These are phyloP conservation scores for Agrochola macilenta DNA, from an alignment of 2,888 invertebrate species.

Conservation along the genomic window DNA sequence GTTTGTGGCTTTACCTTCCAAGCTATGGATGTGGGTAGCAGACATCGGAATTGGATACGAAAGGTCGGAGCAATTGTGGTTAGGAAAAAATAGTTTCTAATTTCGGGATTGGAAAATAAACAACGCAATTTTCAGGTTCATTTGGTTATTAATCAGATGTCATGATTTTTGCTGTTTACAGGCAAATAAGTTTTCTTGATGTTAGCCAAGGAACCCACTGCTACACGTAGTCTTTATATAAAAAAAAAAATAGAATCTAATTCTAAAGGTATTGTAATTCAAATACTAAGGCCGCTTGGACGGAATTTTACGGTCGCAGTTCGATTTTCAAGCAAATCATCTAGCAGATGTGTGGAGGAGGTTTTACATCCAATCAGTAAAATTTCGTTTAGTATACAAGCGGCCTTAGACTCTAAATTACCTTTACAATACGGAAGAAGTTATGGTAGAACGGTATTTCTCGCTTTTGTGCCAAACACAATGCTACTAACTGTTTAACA, in stretches of 20 bases:
- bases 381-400: background rate
- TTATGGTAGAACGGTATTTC: background rate
- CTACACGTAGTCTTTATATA: background rate
- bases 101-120: conserved; percentile 30
- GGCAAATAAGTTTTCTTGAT: background rate
- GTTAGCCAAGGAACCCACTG: background rate
- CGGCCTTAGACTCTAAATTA: background rate
- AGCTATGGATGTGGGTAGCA: conserved; percentile 38
- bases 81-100: conserved; percentile 40
- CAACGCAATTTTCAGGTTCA: conserved; percentile 14
- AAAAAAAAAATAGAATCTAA: background rate
- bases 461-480: background rate
- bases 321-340: background rate
- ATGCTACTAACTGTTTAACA: background rate
- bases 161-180: background rate
- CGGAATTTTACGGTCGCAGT: background rate
- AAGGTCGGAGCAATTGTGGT: conserved; percentile 59
- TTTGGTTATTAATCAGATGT: background rate
- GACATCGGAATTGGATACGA: conserved; percentile 53
- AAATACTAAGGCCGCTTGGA: too few relatives aligned
- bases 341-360: background rate
- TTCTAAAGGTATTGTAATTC: too few relatives aligned
- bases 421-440: background rate
- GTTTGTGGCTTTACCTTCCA: conserved; percentile 49
- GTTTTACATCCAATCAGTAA: background rate